Evolutionary conservation across 2,888 invertebrate genomes (phyloP).

Genomic region (Caenorhabditis sp.): DNA sequence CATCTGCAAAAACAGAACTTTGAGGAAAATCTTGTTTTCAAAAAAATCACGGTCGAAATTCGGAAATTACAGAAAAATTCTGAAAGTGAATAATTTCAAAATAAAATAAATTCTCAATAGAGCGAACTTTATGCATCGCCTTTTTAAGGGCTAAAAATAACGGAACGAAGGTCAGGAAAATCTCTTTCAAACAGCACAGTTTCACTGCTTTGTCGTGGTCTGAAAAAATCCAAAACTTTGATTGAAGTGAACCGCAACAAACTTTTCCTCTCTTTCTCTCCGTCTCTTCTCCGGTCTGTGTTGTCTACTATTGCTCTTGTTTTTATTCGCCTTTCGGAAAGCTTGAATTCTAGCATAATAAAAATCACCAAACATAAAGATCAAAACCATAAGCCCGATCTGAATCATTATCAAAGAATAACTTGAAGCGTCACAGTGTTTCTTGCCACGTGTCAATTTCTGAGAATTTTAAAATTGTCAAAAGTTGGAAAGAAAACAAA

Average conservation of each 20-base stretch:
- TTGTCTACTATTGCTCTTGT: not conserved
- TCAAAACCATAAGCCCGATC: constrained; percentile 30
- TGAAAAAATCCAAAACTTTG: not conserved
- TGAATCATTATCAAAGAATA: constrained; percentile 23
- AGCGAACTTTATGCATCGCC: not conserved
- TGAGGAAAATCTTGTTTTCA: not conserved
- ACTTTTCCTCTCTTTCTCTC: not conserved
- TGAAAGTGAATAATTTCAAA: not conserved
- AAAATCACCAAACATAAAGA: constrained; percentile 46
- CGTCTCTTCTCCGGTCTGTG: not conserved
- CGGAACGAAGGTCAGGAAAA: constrained; percentile 37
- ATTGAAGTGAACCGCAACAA: too few species aligned
- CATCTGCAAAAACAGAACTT: not conserved
- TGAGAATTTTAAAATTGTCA: too few species aligned
- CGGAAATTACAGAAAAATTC: not conserved
- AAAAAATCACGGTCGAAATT: not conserved
- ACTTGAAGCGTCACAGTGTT: constrained; percentile 27
- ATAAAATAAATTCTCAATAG: not conserved
- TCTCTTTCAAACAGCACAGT: constrained; percentile 25
- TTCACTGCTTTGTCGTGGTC: constrained; percentile 6
- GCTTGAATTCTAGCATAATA: constrained; percentile 35
- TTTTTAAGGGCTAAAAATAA: constrained; percentile 26
- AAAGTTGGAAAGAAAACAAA: not conserved
- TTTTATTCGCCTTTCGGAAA: constrained; percentile 7
- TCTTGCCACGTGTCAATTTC: not conserved